Evolutionary conservation across 1,140 invertebrate species (phyloP).

Genomic region (Chionoecetes opilio): DNA sequence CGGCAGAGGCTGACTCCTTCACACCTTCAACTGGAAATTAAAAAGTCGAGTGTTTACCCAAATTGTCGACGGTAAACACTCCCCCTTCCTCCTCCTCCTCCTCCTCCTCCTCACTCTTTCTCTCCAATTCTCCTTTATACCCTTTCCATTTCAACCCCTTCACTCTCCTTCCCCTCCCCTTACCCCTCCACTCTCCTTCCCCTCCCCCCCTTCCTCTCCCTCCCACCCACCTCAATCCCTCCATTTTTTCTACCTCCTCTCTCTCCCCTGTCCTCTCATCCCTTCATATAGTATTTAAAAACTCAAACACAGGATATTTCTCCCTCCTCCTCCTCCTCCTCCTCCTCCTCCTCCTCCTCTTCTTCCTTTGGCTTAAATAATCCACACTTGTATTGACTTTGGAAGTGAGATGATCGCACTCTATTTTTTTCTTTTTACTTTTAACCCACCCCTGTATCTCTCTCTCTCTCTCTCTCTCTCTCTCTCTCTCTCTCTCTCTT

Average conservation of each 20-base stretch:
- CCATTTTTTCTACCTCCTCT: neutral
- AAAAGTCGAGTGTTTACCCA: slow-evolving; percentile 70
- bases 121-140: neutral
- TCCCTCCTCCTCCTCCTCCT: neutral
- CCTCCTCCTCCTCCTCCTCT: neutral
- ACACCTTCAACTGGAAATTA: slow-evolving; percentile 74
- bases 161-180: neutral
- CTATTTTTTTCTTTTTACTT: slow-evolving; percentile 4
- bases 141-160: neutral
- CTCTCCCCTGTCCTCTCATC: slow-evolving; percentile 20
- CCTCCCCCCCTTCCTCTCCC: neutral
- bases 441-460: neutral
- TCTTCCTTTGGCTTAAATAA: slow-evolving; percentile 32
- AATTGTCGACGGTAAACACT: slow-evolving; percentile 52
- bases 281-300: slow-evolving; percentile 74
- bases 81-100: neutral
- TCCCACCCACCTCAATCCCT: neutral
- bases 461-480: slow-evolving; percentile 49
- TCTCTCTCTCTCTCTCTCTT: neutral
- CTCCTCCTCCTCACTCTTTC: neutral
- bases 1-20: slow-evolving; percentile 55
- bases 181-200: neutral
- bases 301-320: slow-evolving; percentile 56
- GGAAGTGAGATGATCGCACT: slow-evolving; percentile 25
- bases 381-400: slow-evolving; percentile 57